Percentiles rank a stretch among this genome's conserved stretches.
These are phyloP conservation scores for Pan troglodytes DNA, from an alignment of 2,113 vertebrate species.

Conservation along the genomic window NHGRI_mPanTro3-v2.1_pri NC_086015.1:127340001-127340500, in stretches of 20 bases:
- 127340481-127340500: slow-evolving; percentile 33
- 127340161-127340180: slow-evolving; percentile 38
- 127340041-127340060: background rate
- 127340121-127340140: background rate
- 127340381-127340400: slow-evolving; percentile 56
- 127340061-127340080: background rate
- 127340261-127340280: slow-evolving; percentile 2
- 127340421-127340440: slow-evolving; percentile 28
- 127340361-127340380: slow-evolving; percentile 37
- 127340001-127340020: background rate
- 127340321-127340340: slow-evolving; percentile 5
- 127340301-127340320: background rate
- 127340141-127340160: slow-evolving; percentile 16
- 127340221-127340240: slow-evolving; percentile 36
- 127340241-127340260: background rate
- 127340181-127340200: slow-evolving; percentile 35
- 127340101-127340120: background rate
- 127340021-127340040: background rate
- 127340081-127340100: background rate
- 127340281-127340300: slow-evolving; percentile 32
- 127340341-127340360: background rate
- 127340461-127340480: background rate
- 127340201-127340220: slow-evolving; percentile 35
- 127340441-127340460: background rate
- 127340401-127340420: slow-evolving; percentile 26